Base-by-base conservation (phyloP, 2,113 vertebrate genomes). In the Copsychus sechellarum region DNA sequence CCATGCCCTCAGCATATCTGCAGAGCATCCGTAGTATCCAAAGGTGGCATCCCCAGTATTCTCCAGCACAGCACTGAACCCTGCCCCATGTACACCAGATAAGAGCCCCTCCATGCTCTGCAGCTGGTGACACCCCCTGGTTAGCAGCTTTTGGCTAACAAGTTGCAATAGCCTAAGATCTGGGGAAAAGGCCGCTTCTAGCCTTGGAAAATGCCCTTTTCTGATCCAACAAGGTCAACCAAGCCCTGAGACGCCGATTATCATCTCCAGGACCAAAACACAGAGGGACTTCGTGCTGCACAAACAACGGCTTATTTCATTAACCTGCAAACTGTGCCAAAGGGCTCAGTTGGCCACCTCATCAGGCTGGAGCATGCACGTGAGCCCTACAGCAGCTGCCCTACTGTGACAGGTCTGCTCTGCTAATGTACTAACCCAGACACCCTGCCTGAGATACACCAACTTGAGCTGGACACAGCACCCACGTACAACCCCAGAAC, bases 271-370 rank as follows among this genome's bases (percentile, higher is more conserved):
- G n/a, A 93, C 86, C 82, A 93, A 77, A 91, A 94, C 85, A 91
- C 53, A 79, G 89, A 81, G 70, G 85, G 67, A 96, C 48, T 72
- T 95, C 13, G 0, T 2, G 7, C 60, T 89, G 14, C 5, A 15
- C 82, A 95, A 97, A 95, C 72, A 97, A 80, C 1, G 1, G 43
- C 34, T 93, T 79, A 60, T 96, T 95, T 97, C 81, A 71, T 57
- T 81, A 91, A 92, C 86, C 64, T 45, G 57, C 29, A 74, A 93
- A 93, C 56, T 79, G 72, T 95, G 94, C 53, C 92, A 94, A 92
- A 96, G 92, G 66, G 77, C 76, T 93, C 14, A 3, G 22, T 8
- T 2, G 0, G 23, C 53, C 0, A 5, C 36, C 34, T 93, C 0
- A 0, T 54, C n/a, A 31, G 61, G 58, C 79, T 73, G 90, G 10